Conservation (phyloP, 2,888 invertebrate species). For the Schizotus pectinicornis region DNA sequence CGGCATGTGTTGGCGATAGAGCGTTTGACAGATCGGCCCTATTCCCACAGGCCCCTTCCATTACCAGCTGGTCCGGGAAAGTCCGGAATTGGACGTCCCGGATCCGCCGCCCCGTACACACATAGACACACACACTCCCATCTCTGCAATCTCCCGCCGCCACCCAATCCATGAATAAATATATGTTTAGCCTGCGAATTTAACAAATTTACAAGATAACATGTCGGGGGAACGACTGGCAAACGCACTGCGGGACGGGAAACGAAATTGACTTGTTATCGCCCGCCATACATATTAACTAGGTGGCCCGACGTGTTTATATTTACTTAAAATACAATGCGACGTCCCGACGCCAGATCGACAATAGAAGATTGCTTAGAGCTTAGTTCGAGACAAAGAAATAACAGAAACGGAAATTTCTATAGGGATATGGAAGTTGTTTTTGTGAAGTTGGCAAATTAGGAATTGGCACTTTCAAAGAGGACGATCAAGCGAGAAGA, state of each 20-base stretch:
- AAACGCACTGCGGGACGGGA: conserved; percentile 22
- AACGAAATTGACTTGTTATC: conserved; percentile 30
- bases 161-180: conserved; percentile 43
- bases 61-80: conserved; percentile 41
- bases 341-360: background rate
- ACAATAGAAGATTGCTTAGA: background rate
- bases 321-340: conserved; percentile 11
- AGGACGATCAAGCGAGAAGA: no score
- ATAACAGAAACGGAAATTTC: conserved; percentile 6
- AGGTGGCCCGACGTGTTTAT: conserved; percentile 20
- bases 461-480: background rate
- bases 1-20: conserved; percentile 22
- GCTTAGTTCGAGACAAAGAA: conserved; percentile 19
- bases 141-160: conserved; percentile 15
- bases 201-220: conserved; percentile 32
- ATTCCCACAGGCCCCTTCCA: conserved; percentile 48
- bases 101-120: conserved; percentile 7
- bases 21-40: conserved; percentile 47
- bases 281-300: conserved; percentile 27
- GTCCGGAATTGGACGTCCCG: conserved; percentile 10
- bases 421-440: no score
- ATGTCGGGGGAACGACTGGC: conserved; percentile 13
- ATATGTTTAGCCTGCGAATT: conserved; percentile 37
- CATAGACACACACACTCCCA: no score
- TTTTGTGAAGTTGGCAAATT: no score